Base-by-base conservation (phyloP, 2,888 invertebrate species). In the Acholoe squamosa region DNA sequence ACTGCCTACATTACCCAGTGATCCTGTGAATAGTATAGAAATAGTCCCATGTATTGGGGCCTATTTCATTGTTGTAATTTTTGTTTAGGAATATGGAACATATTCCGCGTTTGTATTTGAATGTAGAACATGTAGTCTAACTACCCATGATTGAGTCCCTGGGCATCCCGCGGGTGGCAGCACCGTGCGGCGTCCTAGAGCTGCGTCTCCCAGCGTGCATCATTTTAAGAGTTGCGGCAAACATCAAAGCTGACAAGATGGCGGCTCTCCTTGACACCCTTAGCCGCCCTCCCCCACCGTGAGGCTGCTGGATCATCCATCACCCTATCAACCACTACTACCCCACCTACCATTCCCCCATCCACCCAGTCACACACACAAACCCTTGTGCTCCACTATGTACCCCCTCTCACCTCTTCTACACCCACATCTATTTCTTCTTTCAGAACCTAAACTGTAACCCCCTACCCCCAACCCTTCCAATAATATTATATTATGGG, bases 241-340 rank as follows among this genome's bases (percentile, higher is more conserved):
- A 71, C 28, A 71, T 71, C 71, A 71, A 71, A 71, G 71, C 71
- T 28, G 71, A 71, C 71, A 71, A 28, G 71, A 71, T 28, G 71
- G 71, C 71, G 71, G n/a, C n/a, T 71, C 28, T 71, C 71, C 71
- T 28, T 71, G 71, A 71, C 71, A 71, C 71, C 71, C 71, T 1
- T 25, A 71, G 25, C 71, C 31, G 28, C 31, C 28, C 22, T 7
- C n/a, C 16, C 71, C 43, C 43, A 10, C 3, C 43, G 43, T 43
- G 43, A n/a, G 16, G n/a, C 25, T 22, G 16, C 71, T 28, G 71
- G 71, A 28, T 71, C 71, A 71, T 71, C 71, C 71, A 71, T 71
- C 71, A 71, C 71, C 14, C 71, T 28, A 25, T 28, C 71, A 28
- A 25, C 71, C 31, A 25, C 14, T 25, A 25, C 71, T 1, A 0